These are phyloP conservation scores for Zaprionus taronus DNA, from an alignment of 1,140 invertebrate genomes.

Conservation along the genomic window DNA sequence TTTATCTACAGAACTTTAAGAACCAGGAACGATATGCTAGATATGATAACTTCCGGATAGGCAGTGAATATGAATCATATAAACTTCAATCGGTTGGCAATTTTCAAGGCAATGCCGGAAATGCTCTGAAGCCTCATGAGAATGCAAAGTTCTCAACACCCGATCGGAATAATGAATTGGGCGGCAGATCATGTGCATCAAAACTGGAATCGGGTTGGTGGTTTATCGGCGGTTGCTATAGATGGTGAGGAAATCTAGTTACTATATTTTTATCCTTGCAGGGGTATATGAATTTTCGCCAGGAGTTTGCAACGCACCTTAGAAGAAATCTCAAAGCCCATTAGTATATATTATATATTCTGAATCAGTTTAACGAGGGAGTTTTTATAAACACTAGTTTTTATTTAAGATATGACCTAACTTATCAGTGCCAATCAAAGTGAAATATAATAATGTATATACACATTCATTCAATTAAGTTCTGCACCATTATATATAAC, in stretches of 20 bases:
- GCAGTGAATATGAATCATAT: slow-evolving; percentile 16
- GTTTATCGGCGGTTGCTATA: slow-evolving; percentile 24
- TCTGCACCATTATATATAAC: too few relatives aligned
- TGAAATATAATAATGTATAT: too few relatives aligned
- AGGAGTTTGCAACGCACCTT: too few relatives aligned
- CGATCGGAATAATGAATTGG: slow-evolving; percentile 10
- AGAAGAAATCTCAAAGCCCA: too few relatives aligned
- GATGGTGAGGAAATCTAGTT: slow-evolving; percentile 6
- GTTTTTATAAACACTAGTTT: too few relatives aligned
- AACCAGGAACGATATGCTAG: slow-evolving; percentile 15
- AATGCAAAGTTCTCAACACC: slow-evolving; percentile 20
- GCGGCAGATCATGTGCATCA: slow-evolving; percentile 9
- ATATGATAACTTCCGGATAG: slow-evolving; percentile 30
- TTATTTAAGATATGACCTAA: too few relatives aligned
- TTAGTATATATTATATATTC: too few relatives aligned
- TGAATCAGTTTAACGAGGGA: too few relatives aligned
- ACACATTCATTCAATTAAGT: too few relatives aligned
- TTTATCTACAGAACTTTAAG: slow-evolving; percentile 29
- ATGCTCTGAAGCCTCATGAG: slow-evolving; percentile 24
- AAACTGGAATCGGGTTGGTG: slow-evolving; percentile 33
- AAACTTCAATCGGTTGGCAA: slow-evolving; percentile 19
- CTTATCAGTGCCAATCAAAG: too few relatives aligned
- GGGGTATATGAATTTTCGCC: too few relatives aligned
- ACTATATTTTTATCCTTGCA: too few relatives aligned
- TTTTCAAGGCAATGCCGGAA: slow-evolving; percentile 18